Conservation (phyloP, 1,140 invertebrate genomes). For the Monomorium pharaonis region DNA sequence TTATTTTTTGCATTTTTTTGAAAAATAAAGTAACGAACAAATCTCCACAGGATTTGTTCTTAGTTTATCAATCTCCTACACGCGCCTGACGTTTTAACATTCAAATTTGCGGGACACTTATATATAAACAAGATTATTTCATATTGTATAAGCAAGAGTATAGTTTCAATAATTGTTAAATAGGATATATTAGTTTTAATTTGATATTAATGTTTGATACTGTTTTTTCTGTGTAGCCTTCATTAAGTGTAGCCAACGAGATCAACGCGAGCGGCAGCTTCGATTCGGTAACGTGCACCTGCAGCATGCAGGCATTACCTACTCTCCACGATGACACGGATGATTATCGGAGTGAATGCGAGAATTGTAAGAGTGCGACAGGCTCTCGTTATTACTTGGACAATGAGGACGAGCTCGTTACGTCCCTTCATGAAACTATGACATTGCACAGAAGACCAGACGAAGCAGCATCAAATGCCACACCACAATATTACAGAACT, state of each 20-base stretch:
- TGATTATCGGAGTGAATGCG: conserved; percentile 92
- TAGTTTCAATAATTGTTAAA: no score
- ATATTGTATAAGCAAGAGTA: no score
- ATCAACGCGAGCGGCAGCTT: conserved; percentile 83
- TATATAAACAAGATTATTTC: no score
- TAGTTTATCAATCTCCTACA: no score
- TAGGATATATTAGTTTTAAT: no score
- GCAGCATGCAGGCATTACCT: conserved; percentile 82
- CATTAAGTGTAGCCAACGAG: conserved; percentile 79
- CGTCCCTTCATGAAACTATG: conserved; percentile 89
- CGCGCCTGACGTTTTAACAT: no score
- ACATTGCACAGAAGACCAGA: conserved; percentile 88
- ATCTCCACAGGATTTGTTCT: no score
- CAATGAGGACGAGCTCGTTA: conserved; percentile 86
- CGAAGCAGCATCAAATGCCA: conserved; percentile 79
- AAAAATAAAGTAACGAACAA: no score
- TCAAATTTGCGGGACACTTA: no score
- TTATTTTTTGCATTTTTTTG: no score
- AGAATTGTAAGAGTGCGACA: conserved; percentile 92
- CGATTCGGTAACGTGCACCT: conserved; percentile 83
- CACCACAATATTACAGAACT: conserved; percentile 87
- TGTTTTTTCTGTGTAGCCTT: conserved; percentile 73
- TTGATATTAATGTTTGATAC: no score
- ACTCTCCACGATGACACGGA: conserved; percentile 87
- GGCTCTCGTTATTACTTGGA: conserved; percentile 88